Conservation (phyloP, 2,797 vertebrate species). For the Microctenopoma stevenorrisi region DNA sequence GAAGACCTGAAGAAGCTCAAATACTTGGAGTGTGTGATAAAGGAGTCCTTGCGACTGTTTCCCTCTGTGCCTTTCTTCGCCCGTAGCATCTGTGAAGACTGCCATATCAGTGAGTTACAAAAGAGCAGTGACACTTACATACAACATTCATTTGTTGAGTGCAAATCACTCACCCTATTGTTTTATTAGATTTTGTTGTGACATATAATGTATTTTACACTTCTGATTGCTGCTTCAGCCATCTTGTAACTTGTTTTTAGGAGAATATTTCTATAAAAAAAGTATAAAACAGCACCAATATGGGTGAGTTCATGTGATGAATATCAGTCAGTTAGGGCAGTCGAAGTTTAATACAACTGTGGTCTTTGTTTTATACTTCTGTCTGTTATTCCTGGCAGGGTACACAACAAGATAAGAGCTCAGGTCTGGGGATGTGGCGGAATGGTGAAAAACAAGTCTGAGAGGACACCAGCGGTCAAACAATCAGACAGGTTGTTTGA, state of each 20-base stretch:
- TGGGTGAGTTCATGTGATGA: neutral
- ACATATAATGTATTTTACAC: neutral
- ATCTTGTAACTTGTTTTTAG: neutral
- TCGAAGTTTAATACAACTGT: too few relatives aligned
- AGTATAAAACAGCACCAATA: neutral
- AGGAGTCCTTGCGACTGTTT: conserved; percentile 91
- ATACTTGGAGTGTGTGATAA: conserved; percentile 94
- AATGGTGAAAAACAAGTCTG: too few relatives aligned
- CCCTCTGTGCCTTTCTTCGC: conserved; percentile 93
- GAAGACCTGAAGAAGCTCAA: conserved; percentile 92
- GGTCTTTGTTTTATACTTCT: too few relatives aligned
- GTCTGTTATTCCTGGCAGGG: too few relatives aligned
- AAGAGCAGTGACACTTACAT: conserved; percentile 16
- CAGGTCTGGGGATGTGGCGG: too few relatives aligned
- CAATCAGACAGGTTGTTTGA: neutral
- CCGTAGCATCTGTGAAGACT: conserved; percentile 87
- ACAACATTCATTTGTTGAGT: conserved; percentile 31
- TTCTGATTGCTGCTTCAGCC: neutral
- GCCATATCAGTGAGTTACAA: conserved; percentile 85
- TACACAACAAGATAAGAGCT: too few relatives aligned
- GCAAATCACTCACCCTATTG: conserved; percentile 3
- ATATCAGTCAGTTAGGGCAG: neutral
- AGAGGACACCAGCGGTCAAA: too few relatives aligned
- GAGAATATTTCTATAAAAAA: neutral
- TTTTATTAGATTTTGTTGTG: neutral